Base-by-base conservation (phyloP, 2,797 vertebrate species). In the Cacajao melanocephalus region DNA sequence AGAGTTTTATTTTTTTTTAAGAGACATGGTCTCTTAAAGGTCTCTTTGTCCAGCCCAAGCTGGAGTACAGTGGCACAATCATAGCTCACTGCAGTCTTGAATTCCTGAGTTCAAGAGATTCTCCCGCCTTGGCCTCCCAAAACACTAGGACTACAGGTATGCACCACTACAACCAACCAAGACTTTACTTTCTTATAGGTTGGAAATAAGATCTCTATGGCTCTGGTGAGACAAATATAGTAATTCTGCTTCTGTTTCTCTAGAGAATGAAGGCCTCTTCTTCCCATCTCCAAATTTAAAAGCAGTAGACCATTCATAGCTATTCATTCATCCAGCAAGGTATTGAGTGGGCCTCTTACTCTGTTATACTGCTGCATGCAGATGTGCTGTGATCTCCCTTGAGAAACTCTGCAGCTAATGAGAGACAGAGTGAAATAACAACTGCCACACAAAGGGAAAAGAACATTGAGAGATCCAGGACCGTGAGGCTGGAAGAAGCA, bases 181-280 rank as follows among this genome's bases (percentile, higher is more conserved):
- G 44, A 79, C 17, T 26, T 41, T 64, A 48, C 20, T 33, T 90
- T 73, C 76, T 87, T 67, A 46, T 8, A 70, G 30, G 17, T 10
- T 92, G 36, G 33, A 28, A 79, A 87, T 79, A 79, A 76, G 61
- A 82, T 36, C 11, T 28, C 52, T 61, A 26, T 44, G 17, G 19
- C 52, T 94, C 79, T 83, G 7, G 14, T 50, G 17, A 20, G 19
- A 50, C 83, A 75, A 84, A 8, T 39, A 67, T 8, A 79, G 52
- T 50, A 70, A 73, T 75, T 44, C 13, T 88, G 76, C 70, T 41
- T 92, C 24, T 82, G 15, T 55, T 94, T 94, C 73, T 26, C 30
- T 26, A 24, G 57, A 94, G 39, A 93, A 83, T 48, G 88, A 84
- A 73, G n/a, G 26, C 14, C 26, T 67, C 46, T 52, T 80, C 70